Evolutionary conservation across 1,140 invertebrate species (phyloP).

Genomic region (Plutomurus gul): DNA sequence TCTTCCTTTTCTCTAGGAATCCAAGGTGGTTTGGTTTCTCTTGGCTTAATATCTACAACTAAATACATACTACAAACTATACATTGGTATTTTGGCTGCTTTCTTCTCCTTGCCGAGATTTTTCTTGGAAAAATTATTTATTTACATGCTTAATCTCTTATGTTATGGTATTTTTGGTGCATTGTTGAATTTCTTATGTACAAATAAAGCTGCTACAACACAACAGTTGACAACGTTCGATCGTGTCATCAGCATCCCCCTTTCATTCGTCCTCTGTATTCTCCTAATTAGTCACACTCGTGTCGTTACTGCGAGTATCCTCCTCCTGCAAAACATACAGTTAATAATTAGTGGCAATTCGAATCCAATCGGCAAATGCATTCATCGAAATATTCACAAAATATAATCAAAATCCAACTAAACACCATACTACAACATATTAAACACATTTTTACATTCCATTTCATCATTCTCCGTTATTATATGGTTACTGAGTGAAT

Average conservation of each 20-base stretch:
- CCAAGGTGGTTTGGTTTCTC: background rate
- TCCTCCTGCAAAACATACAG: background rate
- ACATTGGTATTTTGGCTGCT: slow-evolving; percentile 3
- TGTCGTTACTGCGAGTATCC: slow-evolving; percentile 4
- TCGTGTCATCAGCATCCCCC: background rate
- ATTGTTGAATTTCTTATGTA: slow-evolving; percentile 28
- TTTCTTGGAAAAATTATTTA: background rate
- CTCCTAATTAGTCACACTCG: background rate
- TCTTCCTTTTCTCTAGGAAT: background rate
- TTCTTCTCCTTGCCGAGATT: background rate
- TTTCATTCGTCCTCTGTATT: background rate
- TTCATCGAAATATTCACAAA: background rate
- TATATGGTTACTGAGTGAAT: too few species aligned
- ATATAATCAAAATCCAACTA: too few species aligned
- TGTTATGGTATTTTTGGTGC: slow-evolving; percentile 29
- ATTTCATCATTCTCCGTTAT: too few species aligned
- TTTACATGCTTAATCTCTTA: background rate
- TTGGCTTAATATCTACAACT: background rate
- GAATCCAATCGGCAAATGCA: background rate
- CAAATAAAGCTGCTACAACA: slow-evolving; percentile 15
- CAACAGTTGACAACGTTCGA: background rate
- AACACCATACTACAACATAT: too few species aligned
- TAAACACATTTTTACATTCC: too few species aligned
- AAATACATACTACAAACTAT: background rate
- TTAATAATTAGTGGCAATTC: background rate